Percentiles rank a stretch among this genome's conserved stretches.
Conservation (phyloP, 2,888 invertebrate species). For the Scaptomyza cyrtandrae region DNA sequence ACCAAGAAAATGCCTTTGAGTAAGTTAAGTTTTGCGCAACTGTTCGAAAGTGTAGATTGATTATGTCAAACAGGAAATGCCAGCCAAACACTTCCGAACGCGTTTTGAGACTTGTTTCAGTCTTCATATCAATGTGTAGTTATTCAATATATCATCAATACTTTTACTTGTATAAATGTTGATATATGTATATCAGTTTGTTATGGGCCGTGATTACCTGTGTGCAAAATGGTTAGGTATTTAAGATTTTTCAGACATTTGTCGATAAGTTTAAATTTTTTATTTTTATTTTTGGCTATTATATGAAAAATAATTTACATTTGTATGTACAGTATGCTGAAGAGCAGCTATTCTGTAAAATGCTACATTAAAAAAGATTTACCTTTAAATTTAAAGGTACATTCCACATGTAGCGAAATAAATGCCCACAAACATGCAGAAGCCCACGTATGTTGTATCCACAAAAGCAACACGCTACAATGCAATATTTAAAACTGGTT, state of each 20-base stretch:
- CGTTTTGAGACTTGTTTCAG: slow-evolving; percentile 32
- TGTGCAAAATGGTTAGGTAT: background rate
- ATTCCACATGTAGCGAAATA: slow-evolving; percentile 42
- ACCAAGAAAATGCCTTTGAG: slow-evolving; percentile 37
- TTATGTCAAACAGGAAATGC: slow-evolving; percentile 42
- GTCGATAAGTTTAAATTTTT: background rate
- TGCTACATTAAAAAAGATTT: slow-evolving; percentile 35
- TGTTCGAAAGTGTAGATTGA: slow-evolving; percentile 36
- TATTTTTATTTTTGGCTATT: too few relatives aligned
- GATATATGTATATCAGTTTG: background rate
- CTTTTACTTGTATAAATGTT: background rate
- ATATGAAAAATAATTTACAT: background rate
- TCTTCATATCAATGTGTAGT: background rate
- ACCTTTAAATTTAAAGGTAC: slow-evolving; percentile 48
- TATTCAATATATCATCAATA: slow-evolving; percentile 1
- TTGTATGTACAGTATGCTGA: background rate
- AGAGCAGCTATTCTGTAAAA: slow-evolving; percentile 3
- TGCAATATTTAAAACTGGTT: slow-evolving; percentile 61
- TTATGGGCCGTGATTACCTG: background rate
- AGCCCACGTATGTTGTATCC: slow-evolving; percentile 20
- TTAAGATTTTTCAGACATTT: background rate
- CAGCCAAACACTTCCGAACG: slow-evolving; percentile 26
- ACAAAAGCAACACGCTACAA: slow-evolving; percentile 18
- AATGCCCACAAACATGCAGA: slow-evolving; percentile 9
- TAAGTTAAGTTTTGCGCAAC: slow-evolving; percentile 49